Percentiles rank a stretch among this genome's conserved stretches.
These are phyloP conservation scores for Alouatta palliata DNA, from an alignment of 2,113 vertebrate species.

Conservation along the genomic window DNA sequence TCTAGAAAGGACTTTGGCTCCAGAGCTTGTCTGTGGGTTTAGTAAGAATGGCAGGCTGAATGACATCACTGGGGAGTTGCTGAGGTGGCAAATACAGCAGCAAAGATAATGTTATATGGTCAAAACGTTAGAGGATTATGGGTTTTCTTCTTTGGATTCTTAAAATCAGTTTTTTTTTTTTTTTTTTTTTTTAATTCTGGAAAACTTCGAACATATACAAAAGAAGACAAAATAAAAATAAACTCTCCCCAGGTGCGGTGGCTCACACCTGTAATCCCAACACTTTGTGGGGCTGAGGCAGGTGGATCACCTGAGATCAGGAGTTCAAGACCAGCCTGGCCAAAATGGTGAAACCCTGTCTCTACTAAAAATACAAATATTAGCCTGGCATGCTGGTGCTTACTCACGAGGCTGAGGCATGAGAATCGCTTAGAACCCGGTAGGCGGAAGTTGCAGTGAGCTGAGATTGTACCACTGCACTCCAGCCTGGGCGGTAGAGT, in stretches of 20 bases:
- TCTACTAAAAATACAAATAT: no score
- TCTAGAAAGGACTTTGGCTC: background rate
- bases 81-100: background rate
- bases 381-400: no score
- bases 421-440: no score
- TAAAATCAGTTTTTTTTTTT: background rate
- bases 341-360: no score
- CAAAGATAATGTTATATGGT: background rate
- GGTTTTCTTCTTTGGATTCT: conserved; percentile 1
- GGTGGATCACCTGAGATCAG: no score
- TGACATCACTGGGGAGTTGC: background rate
- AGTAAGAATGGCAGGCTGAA: background rate
- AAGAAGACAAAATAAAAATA: conserved; percentile 11
- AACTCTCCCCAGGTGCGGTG: background rate
- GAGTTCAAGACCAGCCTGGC: no score
- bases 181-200: background rate
- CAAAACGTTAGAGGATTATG: background rate
- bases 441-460: no score
- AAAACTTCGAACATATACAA: background rate
- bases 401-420: no score
- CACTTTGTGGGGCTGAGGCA: no score
- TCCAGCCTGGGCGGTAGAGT: no score
- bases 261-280: no score
- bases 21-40: background rate
- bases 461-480: no score